Evolutionary conservation across 2,797 vertebrate genomes (phyloP).

Genomic region (Muscicapa striata): DNA sequence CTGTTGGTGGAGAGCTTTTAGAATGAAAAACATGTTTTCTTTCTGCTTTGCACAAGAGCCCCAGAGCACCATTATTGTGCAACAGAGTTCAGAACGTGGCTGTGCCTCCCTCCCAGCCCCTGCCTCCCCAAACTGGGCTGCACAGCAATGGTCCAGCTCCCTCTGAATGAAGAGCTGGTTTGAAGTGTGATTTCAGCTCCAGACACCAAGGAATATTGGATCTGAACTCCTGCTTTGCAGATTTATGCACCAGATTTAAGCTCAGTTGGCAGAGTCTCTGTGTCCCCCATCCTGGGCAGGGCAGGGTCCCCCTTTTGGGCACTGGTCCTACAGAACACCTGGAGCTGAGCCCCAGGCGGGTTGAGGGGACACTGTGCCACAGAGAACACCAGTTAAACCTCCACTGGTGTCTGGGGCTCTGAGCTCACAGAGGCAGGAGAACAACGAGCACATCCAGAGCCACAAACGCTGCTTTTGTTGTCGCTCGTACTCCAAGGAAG

Average conservation of each 20-base stretch:
- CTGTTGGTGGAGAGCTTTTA: background rate
- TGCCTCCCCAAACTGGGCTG: background rate
- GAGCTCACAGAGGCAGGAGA: background rate
- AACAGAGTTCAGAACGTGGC: background rate
- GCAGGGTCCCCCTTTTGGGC: background rate
- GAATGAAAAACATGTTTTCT: background rate
- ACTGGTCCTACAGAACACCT: background rate
- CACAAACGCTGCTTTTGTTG: constrained; percentile 32
- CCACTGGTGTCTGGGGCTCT: background rate
- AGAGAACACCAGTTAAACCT: background rate
- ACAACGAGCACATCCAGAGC: background rate
- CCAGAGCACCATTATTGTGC: background rate
- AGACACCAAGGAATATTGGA: background rate
- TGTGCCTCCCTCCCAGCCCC: background rate
- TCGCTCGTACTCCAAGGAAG: constrained; percentile 17
- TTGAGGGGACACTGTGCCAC: background rate
- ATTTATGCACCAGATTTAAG: background rate
- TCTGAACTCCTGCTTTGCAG: background rate
- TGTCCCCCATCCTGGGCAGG: background rate
- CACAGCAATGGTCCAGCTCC: background rate
- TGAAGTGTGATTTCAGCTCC: background rate
- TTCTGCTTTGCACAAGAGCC: background rate
- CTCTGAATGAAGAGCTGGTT: background rate
- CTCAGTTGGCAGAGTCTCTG: rapidly evolving
- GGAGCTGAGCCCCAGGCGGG: background rate